These are phyloP conservation scores for Athrips mouffetella DNA, from an alignment of 2,888 invertebrate genomes.

Conservation along the genomic window DNA sequence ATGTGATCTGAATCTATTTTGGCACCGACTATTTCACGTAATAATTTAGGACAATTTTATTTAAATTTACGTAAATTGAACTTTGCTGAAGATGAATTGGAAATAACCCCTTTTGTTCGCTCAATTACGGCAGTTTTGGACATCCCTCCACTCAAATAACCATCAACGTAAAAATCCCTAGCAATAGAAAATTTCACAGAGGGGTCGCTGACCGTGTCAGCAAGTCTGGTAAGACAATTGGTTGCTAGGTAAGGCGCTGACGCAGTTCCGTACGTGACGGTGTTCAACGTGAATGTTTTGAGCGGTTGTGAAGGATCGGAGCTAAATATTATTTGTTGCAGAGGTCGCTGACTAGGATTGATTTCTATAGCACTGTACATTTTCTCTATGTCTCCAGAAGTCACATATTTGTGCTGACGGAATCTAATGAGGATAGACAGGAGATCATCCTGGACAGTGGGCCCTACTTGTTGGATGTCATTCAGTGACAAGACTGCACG, in stretches of 20 bases:
- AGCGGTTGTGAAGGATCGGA: constrained; percentile 12
- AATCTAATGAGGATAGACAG: constrained; percentile 19
- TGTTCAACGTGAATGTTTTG: constrained; percentile 17
- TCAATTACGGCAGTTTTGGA: neutral
- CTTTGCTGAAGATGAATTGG: constrained; percentile 3
- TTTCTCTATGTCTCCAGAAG: constrained; percentile 21
- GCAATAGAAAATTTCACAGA: neutral
- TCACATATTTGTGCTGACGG: constrained; percentile 18
- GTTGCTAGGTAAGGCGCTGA: constrained; percentile 13
- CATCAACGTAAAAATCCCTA: neutral
- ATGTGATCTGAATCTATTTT: neutral
- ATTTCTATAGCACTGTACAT: constrained; percentile 22
- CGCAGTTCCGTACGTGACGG: constrained; percentile 22
- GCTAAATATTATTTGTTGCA: constrained; percentile 26
- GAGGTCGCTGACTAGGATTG: constrained; percentile 15
- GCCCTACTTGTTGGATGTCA: constrained; percentile 21
- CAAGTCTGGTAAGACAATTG: neutral
- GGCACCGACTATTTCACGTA: neutral
- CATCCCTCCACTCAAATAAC: constrained; percentile 2
- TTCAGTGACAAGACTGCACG: constrained; percentile 20
- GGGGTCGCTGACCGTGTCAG: neutral
- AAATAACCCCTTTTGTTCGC: constrained; percentile 2
- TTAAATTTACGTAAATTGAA: constrained; percentile 10
- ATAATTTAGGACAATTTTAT: constrained; percentile 1
- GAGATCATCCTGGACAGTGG: constrained; percentile 21